phyloP scores from a whole-genome alignment of 2,888 invertebrate genomes.

The Euplagia quadripunctaria region DNA sequence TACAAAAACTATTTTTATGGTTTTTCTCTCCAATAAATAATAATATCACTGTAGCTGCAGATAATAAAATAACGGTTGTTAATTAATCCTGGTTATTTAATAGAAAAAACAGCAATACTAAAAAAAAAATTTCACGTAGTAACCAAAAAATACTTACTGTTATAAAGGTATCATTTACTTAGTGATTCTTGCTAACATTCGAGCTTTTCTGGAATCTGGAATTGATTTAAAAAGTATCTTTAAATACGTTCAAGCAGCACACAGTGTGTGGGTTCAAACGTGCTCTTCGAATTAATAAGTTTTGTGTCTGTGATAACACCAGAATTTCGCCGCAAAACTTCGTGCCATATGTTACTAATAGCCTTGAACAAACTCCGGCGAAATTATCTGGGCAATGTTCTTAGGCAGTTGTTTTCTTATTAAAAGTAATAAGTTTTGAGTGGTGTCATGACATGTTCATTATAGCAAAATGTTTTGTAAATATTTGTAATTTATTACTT shows the following conservation, averaged over 20 bases:
- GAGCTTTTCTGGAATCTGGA: no score
- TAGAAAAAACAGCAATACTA: no score
- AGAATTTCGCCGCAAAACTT: slow-evolving; percentile 9
- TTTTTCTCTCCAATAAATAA: no score
- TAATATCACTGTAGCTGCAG: no score
- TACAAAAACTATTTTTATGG: no score
- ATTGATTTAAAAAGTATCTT: not conserved
- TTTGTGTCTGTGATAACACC: slow-evolving; percentile 7
- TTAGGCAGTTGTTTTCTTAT: slow-evolving; percentile 9
- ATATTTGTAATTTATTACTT: no score
- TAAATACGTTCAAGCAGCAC: not conserved
- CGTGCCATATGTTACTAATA: slow-evolving; percentile 11
- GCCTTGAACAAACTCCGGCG: slow-evolving; percentile 2
- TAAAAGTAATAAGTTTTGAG: slow-evolving; percentile 4
- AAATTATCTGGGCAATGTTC: not conserved
- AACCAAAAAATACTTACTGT: no score
- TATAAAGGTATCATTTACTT: no score
- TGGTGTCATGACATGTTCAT: not conserved
- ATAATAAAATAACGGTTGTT: no score
- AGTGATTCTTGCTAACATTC: no score
- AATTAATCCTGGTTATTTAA: no score
- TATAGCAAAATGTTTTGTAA: not conserved
- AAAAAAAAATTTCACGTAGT: no score
- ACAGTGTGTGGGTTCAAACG: slow-evolving; percentile 3
- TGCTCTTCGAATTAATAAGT: slow-evolving; percentile 5